These are phyloP conservation scores for Thereva unica DNA, from an alignment of 2,888 invertebrate species.

Conservation along the genomic window DNA sequence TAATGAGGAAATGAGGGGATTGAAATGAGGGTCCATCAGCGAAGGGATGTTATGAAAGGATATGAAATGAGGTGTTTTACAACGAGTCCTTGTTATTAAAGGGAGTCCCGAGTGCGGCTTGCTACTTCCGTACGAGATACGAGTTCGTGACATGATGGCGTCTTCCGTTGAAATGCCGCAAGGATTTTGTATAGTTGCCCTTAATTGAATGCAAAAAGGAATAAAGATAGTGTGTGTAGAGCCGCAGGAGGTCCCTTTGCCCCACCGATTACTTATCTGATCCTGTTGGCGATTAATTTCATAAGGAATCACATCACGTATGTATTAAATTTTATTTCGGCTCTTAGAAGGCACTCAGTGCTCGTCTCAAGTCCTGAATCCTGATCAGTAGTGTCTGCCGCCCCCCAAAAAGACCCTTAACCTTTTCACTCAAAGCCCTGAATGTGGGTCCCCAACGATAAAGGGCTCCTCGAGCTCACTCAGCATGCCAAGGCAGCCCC, in stretches of 20 bases:
- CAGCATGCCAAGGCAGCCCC: neutral
- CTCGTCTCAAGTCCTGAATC: neutral
- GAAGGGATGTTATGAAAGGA: neutral
- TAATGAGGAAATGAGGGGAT: too few species aligned
- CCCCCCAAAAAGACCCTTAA: neutral
- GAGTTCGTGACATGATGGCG: constrained; percentile 5
- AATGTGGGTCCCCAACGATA: neutral
- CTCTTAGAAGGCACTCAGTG: constrained; percentile 16
- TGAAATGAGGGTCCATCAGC: constrained; percentile 3
- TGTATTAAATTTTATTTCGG: constrained; percentile 31
- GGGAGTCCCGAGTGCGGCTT: neutral
- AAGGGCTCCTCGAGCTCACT: neutral
- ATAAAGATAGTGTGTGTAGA: neutral
- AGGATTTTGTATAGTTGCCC: too few species aligned
- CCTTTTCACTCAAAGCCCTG: neutral
- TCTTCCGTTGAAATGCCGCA: too few species aligned
- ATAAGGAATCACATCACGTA: constrained; percentile 29
- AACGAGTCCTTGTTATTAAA: constrained; percentile 36
- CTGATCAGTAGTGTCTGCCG: too few species aligned
- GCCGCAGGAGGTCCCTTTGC: neutral
- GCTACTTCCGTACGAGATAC: too few species aligned
- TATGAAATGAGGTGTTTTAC: constrained; percentile 41
- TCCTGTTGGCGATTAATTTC: constrained; percentile 9
- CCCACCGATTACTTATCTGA: too few species aligned
- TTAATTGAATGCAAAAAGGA: neutral